Conservation (phyloP, 2,113 vertebrate genomes). For the human region DNA sequence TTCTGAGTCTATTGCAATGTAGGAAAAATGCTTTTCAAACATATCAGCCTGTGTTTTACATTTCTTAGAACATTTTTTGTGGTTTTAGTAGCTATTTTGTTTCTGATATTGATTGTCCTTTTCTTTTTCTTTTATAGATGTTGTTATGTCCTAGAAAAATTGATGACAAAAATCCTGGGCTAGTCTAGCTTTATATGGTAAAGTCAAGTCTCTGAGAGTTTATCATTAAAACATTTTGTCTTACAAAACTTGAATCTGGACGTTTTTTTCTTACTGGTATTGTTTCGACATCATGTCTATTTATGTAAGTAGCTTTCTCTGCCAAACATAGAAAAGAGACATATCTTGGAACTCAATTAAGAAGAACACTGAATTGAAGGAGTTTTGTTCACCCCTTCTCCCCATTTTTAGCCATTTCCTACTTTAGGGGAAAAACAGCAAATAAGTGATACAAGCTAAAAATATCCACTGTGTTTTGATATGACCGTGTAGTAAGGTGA, state of each 20-base stretch:
- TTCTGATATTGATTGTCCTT: neutral
- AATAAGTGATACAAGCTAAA: neutral
- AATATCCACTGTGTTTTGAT: neutral
- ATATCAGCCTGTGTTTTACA: neutral
- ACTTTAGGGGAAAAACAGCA: neutral
- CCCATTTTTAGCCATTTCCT: neutral
- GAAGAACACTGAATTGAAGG: neutral
- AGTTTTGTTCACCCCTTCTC: neutral
- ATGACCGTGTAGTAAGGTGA: neutral
- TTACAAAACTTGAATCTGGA: neutral
- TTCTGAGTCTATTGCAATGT: neutral
- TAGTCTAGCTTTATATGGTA: neutral
- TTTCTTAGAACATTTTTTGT: neutral
- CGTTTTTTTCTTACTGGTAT: neutral
- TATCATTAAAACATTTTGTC: neutral
- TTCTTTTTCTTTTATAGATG: neutral
- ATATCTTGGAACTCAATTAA: neutral
- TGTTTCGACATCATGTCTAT: neutral
- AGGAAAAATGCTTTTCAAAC: neutral
- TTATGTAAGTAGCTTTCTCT: neutral
- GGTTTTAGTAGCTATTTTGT: neutral
- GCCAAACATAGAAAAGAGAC: neutral
- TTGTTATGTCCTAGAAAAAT: neutral
- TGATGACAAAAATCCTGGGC: neutral
- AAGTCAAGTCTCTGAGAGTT: neutral